phyloP scores from a whole-genome alignment of 2,888 invertebrate genomes.

The Lydus trimaculatus region DNA sequence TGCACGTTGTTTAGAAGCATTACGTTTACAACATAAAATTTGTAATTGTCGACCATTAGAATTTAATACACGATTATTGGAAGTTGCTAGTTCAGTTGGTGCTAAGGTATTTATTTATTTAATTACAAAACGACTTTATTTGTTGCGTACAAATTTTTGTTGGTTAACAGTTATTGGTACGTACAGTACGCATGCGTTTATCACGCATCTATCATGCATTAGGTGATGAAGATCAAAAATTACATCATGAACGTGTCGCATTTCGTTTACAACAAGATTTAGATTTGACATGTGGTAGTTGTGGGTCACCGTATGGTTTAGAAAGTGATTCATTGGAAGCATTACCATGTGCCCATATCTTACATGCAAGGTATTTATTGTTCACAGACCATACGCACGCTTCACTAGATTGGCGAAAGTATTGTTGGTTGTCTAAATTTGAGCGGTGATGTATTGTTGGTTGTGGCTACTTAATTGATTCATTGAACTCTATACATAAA shows the following conservation, averaged over 20 bases:
- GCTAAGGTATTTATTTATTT: conserved; percentile 70
- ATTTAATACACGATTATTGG: conserved; percentile 82
- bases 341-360: conserved; percentile 85
- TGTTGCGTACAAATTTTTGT: too few species aligned
- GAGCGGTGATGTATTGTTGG: too few species aligned
- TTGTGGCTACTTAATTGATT: too few species aligned
- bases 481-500: too few species aligned
- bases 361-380: conserved; percentile 87
- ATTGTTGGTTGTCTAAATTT: too few species aligned
- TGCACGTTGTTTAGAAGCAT: conserved; percentile 79
- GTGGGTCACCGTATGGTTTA: conserved; percentile 78
- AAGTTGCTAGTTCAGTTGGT: conserved; percentile 86
- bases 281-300: conserved; percentile 82
- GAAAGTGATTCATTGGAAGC: conserved; percentile 79
- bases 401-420: too few species aligned
- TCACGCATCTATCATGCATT: conserved; percentile 82
- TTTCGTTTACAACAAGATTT: conserved; percentile 71
- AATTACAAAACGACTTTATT: background rate
- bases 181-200: conserved; percentile 79
- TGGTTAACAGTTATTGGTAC: conserved; percentile 73
- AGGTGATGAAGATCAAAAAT: conserved; percentile 81
- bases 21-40: conserved; percentile 81
- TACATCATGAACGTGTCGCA: conserved; percentile 78
- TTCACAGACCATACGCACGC: too few species aligned
- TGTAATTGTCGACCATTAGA: conserved; percentile 87